Percentiles rank a stretch among this genome's conserved stretches.
These are phyloP conservation scores for Metopia argyrocephala DNA, from an alignment of 2,888 invertebrate species.

Conservation along the genomic window DNA sequence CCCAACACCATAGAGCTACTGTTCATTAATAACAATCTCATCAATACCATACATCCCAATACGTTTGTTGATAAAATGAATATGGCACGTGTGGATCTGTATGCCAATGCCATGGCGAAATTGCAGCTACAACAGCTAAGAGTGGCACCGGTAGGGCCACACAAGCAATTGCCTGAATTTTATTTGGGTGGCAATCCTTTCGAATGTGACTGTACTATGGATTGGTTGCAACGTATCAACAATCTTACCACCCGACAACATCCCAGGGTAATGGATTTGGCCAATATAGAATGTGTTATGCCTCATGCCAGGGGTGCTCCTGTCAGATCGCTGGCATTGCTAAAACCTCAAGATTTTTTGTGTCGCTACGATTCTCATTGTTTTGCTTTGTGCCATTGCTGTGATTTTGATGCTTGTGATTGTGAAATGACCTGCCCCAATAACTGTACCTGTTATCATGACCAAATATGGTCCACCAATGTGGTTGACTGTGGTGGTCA, in stretches of 20 bases:
- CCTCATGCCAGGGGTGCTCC: slow-evolving; percentile 90
- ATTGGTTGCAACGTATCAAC: slow-evolving; percentile 94
- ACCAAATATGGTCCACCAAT: slow-evolving; percentile 95
- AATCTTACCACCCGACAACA: slow-evolving; percentile 91
- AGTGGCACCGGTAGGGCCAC: slow-evolving; percentile 83
- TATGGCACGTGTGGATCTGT: slow-evolving; percentile 92
- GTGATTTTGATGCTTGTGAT: slow-evolving; percentile 97
- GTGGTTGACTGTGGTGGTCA: slow-evolving; percentile 94
- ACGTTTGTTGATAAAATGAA: slow-evolving; percentile 92
- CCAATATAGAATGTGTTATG: slow-evolving; percentile 92
- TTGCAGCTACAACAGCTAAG: slow-evolving; percentile 90
- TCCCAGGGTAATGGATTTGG: slow-evolving; percentile 92
- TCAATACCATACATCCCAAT: slow-evolving; percentile 88
- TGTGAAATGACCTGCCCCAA: slow-evolving; percentile 98
- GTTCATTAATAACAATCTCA: slow-evolving; percentile 93
- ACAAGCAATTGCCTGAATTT: slow-evolving; percentile 89
- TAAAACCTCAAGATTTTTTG: slow-evolving; percentile 92
- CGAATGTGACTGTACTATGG: slow-evolving; percentile 96
- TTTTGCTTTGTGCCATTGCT: slow-evolving; percentile 96
- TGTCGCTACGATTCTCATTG: slow-evolving; percentile 96
- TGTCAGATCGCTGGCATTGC: slow-evolving; percentile 87
- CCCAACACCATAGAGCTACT: slow-evolving; percentile 92
- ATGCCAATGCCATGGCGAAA: slow-evolving; percentile 90
- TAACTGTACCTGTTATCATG: slow-evolving; percentile 96
- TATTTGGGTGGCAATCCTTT: slow-evolving; percentile 96